Evolutionary conservation across 2,113 vertebrate species (phyloP).

Genomic region (Odobenus rosmarus): DNA sequence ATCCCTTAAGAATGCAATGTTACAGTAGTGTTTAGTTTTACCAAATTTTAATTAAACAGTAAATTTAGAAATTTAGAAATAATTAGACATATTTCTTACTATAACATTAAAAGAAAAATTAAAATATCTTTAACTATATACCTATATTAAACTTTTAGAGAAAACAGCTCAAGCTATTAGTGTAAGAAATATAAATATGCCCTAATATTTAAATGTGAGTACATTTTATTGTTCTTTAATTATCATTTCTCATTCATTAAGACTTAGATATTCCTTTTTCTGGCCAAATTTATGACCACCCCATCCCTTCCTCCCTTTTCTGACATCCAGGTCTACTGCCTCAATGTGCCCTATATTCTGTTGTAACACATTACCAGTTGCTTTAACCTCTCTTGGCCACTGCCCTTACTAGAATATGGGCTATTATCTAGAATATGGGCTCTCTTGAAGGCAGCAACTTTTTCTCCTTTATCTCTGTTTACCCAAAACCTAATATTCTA

Average conservation of each 20-base stretch:
- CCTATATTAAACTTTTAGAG: neutral
- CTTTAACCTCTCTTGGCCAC: neutral
- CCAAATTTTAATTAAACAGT: constrained; percentile 25
- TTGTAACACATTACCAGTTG: neutral
- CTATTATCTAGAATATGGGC: neutral
- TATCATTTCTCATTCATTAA: neutral
- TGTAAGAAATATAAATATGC: neutral
- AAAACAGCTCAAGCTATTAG: neutral
- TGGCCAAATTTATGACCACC: neutral
- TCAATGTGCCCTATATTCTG: neutral
- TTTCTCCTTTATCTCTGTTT: neutral
- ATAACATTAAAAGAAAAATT: constrained; percentile 11
- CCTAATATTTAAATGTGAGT: neutral
- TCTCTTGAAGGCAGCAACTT: neutral
- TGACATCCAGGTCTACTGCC: neutral
- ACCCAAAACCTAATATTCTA: neutral
- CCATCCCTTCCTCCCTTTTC: neutral
- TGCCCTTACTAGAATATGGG: neutral
- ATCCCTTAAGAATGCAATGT: neutral
- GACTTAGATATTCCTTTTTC: neutral
- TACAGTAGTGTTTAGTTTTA: neutral
- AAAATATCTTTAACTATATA: neutral
- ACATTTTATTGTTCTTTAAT: constrained; percentile 36
- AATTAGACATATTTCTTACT: neutral
- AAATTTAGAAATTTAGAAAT: neutral